Evolutionary conservation across 2,113 vertebrate species (phyloP), one percentile per base, ranked within the genome.

Genomic region (Hypocryptadius cinnamomeus): DNA sequence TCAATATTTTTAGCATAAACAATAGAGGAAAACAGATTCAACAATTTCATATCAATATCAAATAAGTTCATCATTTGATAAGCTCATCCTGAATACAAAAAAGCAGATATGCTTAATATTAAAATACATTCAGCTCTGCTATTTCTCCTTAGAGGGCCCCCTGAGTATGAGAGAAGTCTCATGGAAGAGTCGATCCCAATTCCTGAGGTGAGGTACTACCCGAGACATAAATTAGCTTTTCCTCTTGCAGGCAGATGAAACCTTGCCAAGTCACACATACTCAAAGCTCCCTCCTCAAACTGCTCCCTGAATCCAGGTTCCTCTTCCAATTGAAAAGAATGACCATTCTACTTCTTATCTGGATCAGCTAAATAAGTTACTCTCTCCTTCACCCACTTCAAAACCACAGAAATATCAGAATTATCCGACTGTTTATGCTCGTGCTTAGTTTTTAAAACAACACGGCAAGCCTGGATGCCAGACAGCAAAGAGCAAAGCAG

Each of bases 141-240:
- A 11, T 61, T 5, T 85, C 24, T 74, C 13, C 42, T 88, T 50
- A 42, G n/a, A 61, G 23, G n/a, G 24, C 28, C 37, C 37, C 6
- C 3, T 11, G n/a, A 17, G 20, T 27, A 35, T 23, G 33, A 63
- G 13, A n/a, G 22, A 51, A 56, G 24, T 66, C 31, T 80, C 39
- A 19, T 0, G 20, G 39, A 81, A 79, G 17, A n/a, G 45, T 9
- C 2, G 1, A n/a, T 31, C 22, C 5, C 28, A 80, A 2, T 31
- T 82, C 71, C 54, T 42, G 40, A 73, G 28, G 40, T 57, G 51
- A 68, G 6, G 11, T 42, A 25, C n/a, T 24, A 20, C 9, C 20
- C 0, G 0, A 89, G 45, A 31, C 5, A 30, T 13, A 48, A 60
- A 8, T 6, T 0, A 30, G 40, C 18, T 79, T 57, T 69, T 77